Evolutionary conservation across 2,888 invertebrate genomes (phyloP), one percentile per base, ranked within the genome.

Genomic region (Leucoptera coffeella): DNA sequence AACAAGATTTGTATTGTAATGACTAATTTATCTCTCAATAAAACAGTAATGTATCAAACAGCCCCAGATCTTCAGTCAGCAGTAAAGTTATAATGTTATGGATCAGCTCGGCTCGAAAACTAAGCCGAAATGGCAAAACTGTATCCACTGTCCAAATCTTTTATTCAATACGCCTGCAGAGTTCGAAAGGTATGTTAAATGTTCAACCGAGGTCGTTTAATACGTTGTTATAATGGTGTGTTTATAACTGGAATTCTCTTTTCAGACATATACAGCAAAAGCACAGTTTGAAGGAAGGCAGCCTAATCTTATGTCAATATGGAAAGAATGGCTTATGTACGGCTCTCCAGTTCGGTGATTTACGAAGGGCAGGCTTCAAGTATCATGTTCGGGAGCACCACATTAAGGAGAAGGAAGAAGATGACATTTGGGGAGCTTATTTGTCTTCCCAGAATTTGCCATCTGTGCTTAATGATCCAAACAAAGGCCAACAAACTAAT

Each of bases 391-490:
- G 79, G 32, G 81, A 82, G 43, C 74, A 77, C 38, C 80, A 80
- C 42, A 56, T 75, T 29, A 55, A 50, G 31, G 45, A 51, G 33
- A 17, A 17, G 17, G 37, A 30, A 10, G 75, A 81, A 44, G 59
- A 75, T 50, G 17, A 17, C 17, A 9, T 7, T 9, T 92, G 91
- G 91, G 84, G 83, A n/a, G 74, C 89, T 31, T 94, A 86, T 57
- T 87, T 89, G 26, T 89, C 94, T 27, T 81, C 89, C 27, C 95
- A 95, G 60, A 96, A 95, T 60, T 74, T 97, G 36, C 91, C 96
- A 19, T 93, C 95, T 30, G 93, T 93, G 37, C 75, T 97, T 33
- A 96, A 95, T 64, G 95, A 97, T 59, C 96, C 96, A 0, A 83
- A 85, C 34, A 82, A 85, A 46, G 86, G 93, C 36, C 96, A 93